phyloP scores from a whole-genome alignment of 2,888 invertebrate species.

The Ecliptopera silaceata region DNA sequence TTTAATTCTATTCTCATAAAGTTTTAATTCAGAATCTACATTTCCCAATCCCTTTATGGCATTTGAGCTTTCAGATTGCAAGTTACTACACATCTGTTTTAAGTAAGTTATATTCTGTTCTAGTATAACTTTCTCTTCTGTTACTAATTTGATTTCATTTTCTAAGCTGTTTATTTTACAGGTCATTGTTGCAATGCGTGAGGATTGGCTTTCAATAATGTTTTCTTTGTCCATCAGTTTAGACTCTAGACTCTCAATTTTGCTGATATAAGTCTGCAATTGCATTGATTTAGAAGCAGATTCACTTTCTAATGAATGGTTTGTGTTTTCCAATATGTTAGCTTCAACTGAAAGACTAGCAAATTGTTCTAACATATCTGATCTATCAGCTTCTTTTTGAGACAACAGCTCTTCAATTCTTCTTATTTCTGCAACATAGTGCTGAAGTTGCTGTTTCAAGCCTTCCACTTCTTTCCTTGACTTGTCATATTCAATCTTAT shows the following conservation, averaged over 20 bases:
- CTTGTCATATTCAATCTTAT: constrained; percentile 86
- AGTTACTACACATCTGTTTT: constrained; percentile 72
- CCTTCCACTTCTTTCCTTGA: constrained; percentile 88
- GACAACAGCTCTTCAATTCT: constrained; percentile 90
- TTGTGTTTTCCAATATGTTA: constrained; percentile 89
- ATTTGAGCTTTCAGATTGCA: constrained; percentile 58
- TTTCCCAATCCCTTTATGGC: constrained; percentile 52
- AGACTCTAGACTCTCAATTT: constrained; percentile 85
- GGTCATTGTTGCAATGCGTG: constrained; percentile 64
- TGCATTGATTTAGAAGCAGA: constrained; percentile 86
- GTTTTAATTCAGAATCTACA: constrained; percentile 69
- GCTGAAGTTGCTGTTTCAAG: constrained; percentile 89
- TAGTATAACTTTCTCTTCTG: constrained; percentile 69
- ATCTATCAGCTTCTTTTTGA: constrained; percentile 89
- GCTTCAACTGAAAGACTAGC: constrained; percentile 90
- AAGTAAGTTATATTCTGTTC: constrained; percentile 72
- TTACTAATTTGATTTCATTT: constrained; percentile 71
- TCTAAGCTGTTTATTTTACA: constrained; percentile 69
- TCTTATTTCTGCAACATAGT: constrained; percentile 91
- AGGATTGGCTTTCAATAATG: constrained; percentile 66
- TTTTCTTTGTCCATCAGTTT: constrained; percentile 79
- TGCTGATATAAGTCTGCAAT: constrained; percentile 73
- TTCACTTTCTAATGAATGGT: constrained; percentile 90
- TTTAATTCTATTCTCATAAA: constrained; percentile 75
- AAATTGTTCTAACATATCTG: constrained; percentile 91